Percentiles rank a stretch among this genome's conserved stretches.
These are phyloP conservation scores for Caiman crocodilus DNA, from an alignment of 2,797 vertebrate species.

Conservation along the genomic window DNA sequence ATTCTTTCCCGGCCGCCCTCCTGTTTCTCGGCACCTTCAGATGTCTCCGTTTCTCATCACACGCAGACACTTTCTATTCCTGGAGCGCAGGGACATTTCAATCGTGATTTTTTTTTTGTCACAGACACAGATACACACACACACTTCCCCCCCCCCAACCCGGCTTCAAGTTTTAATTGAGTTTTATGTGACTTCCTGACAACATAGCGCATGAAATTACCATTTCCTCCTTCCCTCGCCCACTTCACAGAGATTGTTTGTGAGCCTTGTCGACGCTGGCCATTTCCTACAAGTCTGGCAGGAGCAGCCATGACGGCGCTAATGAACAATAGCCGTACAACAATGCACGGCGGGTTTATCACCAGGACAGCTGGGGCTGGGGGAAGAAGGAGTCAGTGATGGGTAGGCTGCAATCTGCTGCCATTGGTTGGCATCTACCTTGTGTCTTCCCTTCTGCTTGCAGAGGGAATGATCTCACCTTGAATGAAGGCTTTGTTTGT, in stretches of 20 bases:
- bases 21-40: background rate
- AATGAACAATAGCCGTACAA: background rate
- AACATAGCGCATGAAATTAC: background rate
- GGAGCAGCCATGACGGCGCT: background rate
- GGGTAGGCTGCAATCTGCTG: background rate
- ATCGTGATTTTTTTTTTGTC: background rate
- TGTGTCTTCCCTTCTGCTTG: background rate
- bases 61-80: background rate
- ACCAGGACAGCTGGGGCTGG: background rate
- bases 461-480: background rate
- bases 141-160: no score
- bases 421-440: background rate
- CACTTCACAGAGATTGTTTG: background rate
- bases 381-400: background rate
- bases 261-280: fast-evolving
- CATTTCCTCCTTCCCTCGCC: background rate
- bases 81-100: background rate
- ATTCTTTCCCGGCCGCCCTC: background rate
- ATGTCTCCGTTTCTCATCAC: background rate
- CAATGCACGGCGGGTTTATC: background rate
- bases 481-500: background rate
- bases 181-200: background rate
- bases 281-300: fast-evolving
- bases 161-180: background rate
- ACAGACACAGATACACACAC: fast-evolving